phyloP scores from a whole-genome alignment of 2,888 invertebrate species.

The Gastrophysa polygoni region DNA sequence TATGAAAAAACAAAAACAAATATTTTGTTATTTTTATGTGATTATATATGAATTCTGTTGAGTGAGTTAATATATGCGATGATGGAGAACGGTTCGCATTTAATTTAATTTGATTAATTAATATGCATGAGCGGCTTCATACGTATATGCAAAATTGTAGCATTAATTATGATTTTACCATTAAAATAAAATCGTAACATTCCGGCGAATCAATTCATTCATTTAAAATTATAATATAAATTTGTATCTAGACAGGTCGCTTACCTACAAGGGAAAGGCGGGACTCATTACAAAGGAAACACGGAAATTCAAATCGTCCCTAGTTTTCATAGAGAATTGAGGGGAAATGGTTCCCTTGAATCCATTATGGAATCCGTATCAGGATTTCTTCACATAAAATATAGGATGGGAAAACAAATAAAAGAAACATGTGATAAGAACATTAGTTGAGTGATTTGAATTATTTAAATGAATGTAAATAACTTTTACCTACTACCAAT shows the following conservation, averaged over 20 bases:
- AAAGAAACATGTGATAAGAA: too few relatives aligned
- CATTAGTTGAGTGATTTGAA: too few relatives aligned
- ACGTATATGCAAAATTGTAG: slow-evolving; percentile 26
- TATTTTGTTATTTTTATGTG: too few relatives aligned
- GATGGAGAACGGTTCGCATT: slow-evolving; percentile 4
- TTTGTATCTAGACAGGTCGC: slow-evolving; percentile 39
- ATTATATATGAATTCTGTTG: too few relatives aligned
- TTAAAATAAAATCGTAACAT: slow-evolving; percentile 35
- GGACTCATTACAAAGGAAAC: slow-evolving; percentile 46
- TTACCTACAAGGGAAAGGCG: slow-evolving; percentile 48
- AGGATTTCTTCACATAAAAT: background rate
- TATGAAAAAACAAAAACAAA: too few relatives aligned
- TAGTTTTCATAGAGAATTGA: slow-evolving; percentile 22
- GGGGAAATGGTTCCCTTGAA: slow-evolving; percentile 25
- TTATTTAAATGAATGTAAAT: too few relatives aligned
- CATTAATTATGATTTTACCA: slow-evolving; percentile 29
- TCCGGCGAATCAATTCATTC: slow-evolving; percentile 40
- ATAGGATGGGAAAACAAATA: too few relatives aligned
- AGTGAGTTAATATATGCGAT: slow-evolving; percentile 2
- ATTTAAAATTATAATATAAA: slow-evolving; percentile 46
- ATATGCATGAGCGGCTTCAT: slow-evolving; percentile 26
- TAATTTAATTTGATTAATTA: slow-evolving; percentile 29
- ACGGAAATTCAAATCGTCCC: slow-evolving; percentile 47
- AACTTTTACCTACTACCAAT: too few relatives aligned
- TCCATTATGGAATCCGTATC: background rate